Evolutionary conservation across 2,888 invertebrate genomes (phyloP).

Genomic region (Diplazon laetatorius): DNA sequence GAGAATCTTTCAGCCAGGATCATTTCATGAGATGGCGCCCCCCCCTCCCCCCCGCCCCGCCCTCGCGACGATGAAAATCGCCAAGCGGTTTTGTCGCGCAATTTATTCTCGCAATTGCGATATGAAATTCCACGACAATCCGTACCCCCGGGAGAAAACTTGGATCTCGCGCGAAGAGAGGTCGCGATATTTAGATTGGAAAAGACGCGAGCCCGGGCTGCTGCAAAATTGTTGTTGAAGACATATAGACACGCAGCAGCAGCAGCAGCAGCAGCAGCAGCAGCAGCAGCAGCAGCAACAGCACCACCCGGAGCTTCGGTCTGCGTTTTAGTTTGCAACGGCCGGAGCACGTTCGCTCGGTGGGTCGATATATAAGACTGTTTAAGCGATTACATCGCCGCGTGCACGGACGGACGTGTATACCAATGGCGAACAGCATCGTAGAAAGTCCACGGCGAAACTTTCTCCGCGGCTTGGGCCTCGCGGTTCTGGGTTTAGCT

Average conservation of each 20-base stretch:
- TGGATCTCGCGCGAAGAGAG: too few species aligned
- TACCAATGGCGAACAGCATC: conserved; percentile 69
- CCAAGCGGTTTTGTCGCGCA: too few species aligned
- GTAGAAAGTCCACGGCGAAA: conserved; percentile 80
- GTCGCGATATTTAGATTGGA: too few species aligned
- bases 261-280: neutral
- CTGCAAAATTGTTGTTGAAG: conserved; percentile 1
- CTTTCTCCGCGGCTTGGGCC: conserved; percentile 75
- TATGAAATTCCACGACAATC: too few species aligned
- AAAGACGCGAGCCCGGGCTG: too few species aligned
- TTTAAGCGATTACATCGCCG: conserved; percentile 79
- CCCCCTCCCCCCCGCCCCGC: too few species aligned
- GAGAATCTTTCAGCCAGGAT: too few species aligned
- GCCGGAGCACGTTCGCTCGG: conserved; percentile 34
- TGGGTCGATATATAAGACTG: conserved; percentile 69
- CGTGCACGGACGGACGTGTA: conserved; percentile 64
- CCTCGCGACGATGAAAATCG: too few species aligned
- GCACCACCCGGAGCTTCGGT: neutral
- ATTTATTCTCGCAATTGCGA: too few species aligned
- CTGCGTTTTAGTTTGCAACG: neutral
- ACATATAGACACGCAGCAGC: conserved; percentile 8
- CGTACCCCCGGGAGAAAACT: too few species aligned
- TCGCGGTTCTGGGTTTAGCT: conserved; percentile 74
- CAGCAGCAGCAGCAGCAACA: neutral
- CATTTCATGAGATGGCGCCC: too few species aligned